Evolutionary conservation across 2,113 vertebrate species (phyloP), one percentile per base, ranked within the genome.

Genomic region (Zosterops hypoxanthus): DNA sequence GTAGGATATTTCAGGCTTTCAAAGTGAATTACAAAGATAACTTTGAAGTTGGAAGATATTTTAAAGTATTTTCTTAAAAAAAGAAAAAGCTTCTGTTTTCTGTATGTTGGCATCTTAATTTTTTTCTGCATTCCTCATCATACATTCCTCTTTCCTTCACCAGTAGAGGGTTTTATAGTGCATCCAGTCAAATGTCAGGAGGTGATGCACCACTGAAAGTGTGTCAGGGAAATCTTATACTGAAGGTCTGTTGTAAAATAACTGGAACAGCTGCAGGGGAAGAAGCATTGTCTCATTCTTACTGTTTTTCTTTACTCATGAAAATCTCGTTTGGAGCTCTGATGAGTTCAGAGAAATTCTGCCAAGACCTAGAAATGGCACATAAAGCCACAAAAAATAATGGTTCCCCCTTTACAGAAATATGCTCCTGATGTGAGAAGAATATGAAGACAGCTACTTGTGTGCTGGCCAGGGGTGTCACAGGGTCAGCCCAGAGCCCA

Each of bases 211-310:
- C 24, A 14, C 36, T 71, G 39, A 75, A 95, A 82, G 49, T 24
- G 6, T 42, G 49, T 63, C 52, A 55, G 1, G 4, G 56, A 90
- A 61, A 56, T 76, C 8, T 95, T 79, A 71, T 50, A 59, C 19
- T 50, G 31, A 72, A 83, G 57, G 12, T 86, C n/a, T 73, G 2
- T 53, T 69, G 77, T 81, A 87, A 73, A 94, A 78, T 83, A 69
- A 42, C 47, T 65, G 46, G 31, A 83, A 34, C 21, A 55, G 49
- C 76, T 81, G 56, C 34, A 84, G 34, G 17, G 19, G 8, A 50
- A 34, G 29, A 50, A 60, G 7, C 13, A 56, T 70, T 70, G 6
- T 65, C 22, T 73, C 34, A 17, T 73, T 81, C 68, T 84, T 34
- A 14, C 23, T 65, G 25, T 52, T 91, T 86, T 65, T 88, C 50